These are phyloP conservation scores for Panopea generosa DNA, from an alignment of 2,888 invertebrate genomes.

Conservation along the genomic window DNA sequence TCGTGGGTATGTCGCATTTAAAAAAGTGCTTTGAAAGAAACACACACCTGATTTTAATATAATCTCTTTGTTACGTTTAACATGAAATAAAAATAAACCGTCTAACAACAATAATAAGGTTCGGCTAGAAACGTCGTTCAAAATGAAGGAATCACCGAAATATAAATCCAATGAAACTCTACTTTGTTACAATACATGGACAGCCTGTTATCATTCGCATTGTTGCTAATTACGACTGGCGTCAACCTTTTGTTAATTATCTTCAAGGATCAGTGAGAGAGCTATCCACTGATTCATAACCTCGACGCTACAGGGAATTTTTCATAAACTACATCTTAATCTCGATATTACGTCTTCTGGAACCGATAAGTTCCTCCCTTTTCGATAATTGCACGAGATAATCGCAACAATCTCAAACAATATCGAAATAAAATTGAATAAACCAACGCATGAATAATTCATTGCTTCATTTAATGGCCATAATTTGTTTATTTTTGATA, in stretches of 20 bases:
- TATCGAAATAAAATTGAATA: slow-evolving; percentile 34
- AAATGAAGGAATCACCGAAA: no score
- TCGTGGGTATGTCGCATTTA: no score
- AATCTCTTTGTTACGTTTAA: no score
- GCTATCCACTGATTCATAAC: slow-evolving; percentile 1
- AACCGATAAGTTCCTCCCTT: slow-evolving; percentile 6
- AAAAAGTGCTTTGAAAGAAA: no score
- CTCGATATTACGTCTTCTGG: slow-evolving; percentile 1
- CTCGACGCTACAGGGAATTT: slow-evolving; percentile 5
- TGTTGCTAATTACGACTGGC: slow-evolving; percentile 8
- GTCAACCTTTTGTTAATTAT: not conserved
- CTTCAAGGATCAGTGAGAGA: not conserved
- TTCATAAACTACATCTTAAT: slow-evolving; percentile 7
- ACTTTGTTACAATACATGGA: not conserved
- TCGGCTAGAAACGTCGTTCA: no score
- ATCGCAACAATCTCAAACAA: slow-evolving; percentile 19
- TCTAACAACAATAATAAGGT: no score
- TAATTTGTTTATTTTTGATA: slow-evolving; percentile 45
- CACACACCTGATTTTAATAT: no score
- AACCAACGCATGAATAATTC: slow-evolving; percentile 42
- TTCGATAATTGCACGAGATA: slow-evolving; percentile 23
- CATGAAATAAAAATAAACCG: no score
- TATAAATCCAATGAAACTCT: no score
- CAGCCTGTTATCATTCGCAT: slow-evolving; percentile 5
- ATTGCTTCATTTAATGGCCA: slow-evolving; percentile 29